Evolutionary conservation across 1,140 invertebrate genomes (phyloP).

Genomic region (Popillia japonica): DNA sequence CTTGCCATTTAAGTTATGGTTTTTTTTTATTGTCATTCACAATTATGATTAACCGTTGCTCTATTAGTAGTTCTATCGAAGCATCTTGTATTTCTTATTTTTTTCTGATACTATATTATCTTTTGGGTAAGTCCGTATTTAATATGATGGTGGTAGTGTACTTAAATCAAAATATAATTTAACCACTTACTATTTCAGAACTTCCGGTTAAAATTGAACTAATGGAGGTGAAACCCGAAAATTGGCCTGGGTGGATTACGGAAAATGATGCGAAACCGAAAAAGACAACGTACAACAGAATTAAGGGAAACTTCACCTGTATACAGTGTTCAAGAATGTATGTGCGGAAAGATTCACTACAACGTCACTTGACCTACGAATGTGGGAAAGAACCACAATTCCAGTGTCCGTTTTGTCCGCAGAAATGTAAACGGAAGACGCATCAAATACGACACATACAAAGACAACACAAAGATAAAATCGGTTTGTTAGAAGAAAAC

Average conservation of each 20-base stretch:
- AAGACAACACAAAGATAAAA: slow-evolving; percentile 65
- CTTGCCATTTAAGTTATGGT: no score
- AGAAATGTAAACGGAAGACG: slow-evolving; percentile 68
- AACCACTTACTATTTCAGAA: slow-evolving; percentile 56
- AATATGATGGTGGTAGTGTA: background rate
- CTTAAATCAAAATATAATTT: background rate
- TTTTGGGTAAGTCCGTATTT: background rate
- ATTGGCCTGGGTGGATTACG: slow-evolving; percentile 25
- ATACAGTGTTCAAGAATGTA: slow-evolving; percentile 71
- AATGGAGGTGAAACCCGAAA: slow-evolving; percentile 45
- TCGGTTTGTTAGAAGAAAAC: slow-evolving; percentile 60
- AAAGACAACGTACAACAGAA: slow-evolving; percentile 53
- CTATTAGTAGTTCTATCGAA: no score
- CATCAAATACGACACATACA: slow-evolving; percentile 69
- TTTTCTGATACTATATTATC: no score
- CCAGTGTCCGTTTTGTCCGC: slow-evolving; percentile 80
- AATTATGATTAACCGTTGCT: no score
- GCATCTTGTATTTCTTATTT: no score
- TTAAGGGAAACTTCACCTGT: slow-evolving; percentile 65
- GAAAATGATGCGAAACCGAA: slow-evolving; percentile 47
- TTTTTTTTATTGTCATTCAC: no score
- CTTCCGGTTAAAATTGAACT: slow-evolving; percentile 53
- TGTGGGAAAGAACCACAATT: slow-evolving; percentile 80
- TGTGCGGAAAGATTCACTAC: slow-evolving; percentile 71
- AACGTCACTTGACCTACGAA: slow-evolving; percentile 69